phyloP scores from a whole-genome alignment of 1,140 invertebrate genomes.

The Elymnias hypermnestra region DNA sequence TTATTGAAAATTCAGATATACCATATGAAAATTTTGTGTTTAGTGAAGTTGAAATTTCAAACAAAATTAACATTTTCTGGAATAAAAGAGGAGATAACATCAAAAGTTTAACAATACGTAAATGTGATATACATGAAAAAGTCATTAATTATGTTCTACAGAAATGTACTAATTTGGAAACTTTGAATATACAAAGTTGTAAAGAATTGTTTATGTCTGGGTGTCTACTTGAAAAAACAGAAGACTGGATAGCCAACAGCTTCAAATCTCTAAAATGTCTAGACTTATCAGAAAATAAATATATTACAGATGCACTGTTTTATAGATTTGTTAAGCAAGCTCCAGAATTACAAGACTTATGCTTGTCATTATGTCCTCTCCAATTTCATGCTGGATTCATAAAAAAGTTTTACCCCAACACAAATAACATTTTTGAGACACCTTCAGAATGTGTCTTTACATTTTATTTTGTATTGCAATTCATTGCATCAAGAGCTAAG shows the following conservation, averaged over 20 bases:
- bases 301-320: slow-evolving; percentile 83
- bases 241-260: slow-evolving; percentile 66
- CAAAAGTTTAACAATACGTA: slow-evolving; percentile 68
- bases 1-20: slow-evolving; percentile 69
- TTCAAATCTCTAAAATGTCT: slow-evolving; percentile 78
- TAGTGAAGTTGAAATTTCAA: slow-evolving; percentile 78
- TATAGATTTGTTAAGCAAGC: slow-evolving; percentile 80
- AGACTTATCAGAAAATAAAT: slow-evolving; percentile 80
- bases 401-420: slow-evolving; percentile 80
- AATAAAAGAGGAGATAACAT: slow-evolving; percentile 64
- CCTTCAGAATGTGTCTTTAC: slow-evolving; percentile 83
- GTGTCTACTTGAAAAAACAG: slow-evolving; percentile 78
- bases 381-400: slow-evolving; percentile 82
- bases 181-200: slow-evolving; percentile 79
- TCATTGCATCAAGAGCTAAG: slow-evolving; percentile 74
- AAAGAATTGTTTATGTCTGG: slow-evolving; percentile 85
- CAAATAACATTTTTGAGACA: slow-evolving; percentile 57
- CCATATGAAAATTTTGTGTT: slow-evolving; percentile 77
- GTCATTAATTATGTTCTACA: slow-evolving; percentile 78
- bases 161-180: slow-evolving; percentile 75
- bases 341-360: slow-evolving; percentile 77
- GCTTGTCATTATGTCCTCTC: slow-evolving; percentile 80
- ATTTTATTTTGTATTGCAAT: slow-evolving; percentile 80
- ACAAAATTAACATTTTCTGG: slow-evolving; percentile 69
- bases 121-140: slow-evolving; percentile 80